Conservation (phyloP, 2,888 invertebrate species). For the Maniola hyperantus region DNA sequence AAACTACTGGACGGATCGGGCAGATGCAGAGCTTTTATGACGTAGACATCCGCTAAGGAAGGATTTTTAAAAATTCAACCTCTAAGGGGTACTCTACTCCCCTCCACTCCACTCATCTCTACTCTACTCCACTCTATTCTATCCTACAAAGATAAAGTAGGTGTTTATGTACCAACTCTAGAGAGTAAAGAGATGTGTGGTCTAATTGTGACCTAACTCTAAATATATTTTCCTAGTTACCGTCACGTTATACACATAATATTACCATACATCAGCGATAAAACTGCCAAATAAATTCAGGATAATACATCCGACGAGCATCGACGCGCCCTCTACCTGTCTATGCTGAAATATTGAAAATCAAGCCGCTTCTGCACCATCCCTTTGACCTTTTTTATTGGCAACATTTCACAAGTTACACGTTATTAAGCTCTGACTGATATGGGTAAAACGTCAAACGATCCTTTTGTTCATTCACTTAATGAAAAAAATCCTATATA, state of each 20-base stretch:
- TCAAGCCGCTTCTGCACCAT: conserved; percentile 60
- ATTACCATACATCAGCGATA: neutral
- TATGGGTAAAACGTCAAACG: conserved; percentile 46
- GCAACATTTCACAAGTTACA: conserved; percentile 70
- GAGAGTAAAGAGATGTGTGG: too few species aligned
- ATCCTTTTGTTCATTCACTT: conserved; percentile 15
- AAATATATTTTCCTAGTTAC: neutral
- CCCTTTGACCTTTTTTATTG: conserved; percentile 68
- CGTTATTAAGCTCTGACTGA: conserved; percentile 70
- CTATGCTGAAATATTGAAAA: conserved; percentile 67
- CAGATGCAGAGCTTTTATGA: too few species aligned
- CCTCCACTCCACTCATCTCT: too few species aligned
- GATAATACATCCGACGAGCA: conserved; percentile 30
- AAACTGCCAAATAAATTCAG: conserved; percentile 28
- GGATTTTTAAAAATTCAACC: too few species aligned
- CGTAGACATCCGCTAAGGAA: too few species aligned
- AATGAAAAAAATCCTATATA: neutral
- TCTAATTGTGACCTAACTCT: neutral
- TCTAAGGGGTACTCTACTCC: too few species aligned
- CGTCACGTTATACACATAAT: neutral
- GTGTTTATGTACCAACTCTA: too few species aligned
- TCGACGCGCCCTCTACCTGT: conserved; percentile 35
- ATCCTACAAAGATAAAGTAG: too few species aligned
- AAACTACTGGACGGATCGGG: too few species aligned
- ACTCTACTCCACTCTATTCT: too few species aligned